Base-by-base conservation (phyloP, 2,888 invertebrate species). In the Allacma fusca region DNA sequence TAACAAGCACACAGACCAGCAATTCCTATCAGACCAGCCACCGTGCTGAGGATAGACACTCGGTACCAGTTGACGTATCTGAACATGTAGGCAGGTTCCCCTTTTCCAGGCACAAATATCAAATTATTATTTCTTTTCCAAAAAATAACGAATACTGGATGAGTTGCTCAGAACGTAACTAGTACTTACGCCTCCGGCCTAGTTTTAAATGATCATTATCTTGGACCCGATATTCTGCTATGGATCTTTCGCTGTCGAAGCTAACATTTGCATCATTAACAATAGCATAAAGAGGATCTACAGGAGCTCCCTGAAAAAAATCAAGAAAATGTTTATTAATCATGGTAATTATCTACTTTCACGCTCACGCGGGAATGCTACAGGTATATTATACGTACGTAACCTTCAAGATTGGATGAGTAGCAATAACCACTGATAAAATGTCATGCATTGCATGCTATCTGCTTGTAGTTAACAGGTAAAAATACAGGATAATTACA, bases 181-280 rank as follows among this genome's bases (percentile, higher is more conserved):
- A 50, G 7, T 26, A 80, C 83, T 78, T 81, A 86, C 86, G 83
- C 81, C 82, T 82, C 43, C 81, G 83, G 16, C 83, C 83, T 64
- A 87, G 82, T 74, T 84, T 84, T 1, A 87, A 82, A 16, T 83
- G 80, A 72, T 85, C 85, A 24, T 86, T 86, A 79, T 85, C 85
- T 34, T 81, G 80, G 4, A 87, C 79, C 1, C 84, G 83, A 74
- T 83, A 83, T 4, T 82, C 78, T 13, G 69, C 65, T 4, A 87
- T 78, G 16, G 83, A 84, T 13, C 84, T 84, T 4, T 80, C 81
- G 80, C 84, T 83, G 21, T 85, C 84, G 16, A 87, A 80, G 4
- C 84, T 76, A 28, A 85, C 77, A 34, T 85, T 82, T 5, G 83
- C 79, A 13, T 76, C 79, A 57, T 85, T 85, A 23, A 84, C 83